Conservation (phyloP, 2,797 vertebrate genomes). For the Chelon auratus region DNA sequence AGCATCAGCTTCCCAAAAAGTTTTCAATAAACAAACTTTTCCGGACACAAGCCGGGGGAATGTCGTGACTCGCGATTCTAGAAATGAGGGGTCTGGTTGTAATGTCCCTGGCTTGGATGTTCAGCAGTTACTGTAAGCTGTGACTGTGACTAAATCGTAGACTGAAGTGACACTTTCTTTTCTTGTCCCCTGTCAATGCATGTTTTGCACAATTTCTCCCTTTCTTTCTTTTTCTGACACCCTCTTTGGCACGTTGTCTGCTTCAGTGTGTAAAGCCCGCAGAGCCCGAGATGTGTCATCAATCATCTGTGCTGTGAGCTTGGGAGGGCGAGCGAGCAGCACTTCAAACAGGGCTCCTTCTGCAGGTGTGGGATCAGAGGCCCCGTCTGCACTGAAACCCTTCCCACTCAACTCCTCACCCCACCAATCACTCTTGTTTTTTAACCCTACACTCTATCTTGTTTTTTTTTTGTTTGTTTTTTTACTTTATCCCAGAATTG, state of each 20-base stretch:
- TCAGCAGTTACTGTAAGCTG: conserved; percentile 69
- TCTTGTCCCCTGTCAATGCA: conserved; percentile 65
- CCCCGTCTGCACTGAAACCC: conserved; percentile 28
- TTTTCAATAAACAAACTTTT: conserved; percentile 46
- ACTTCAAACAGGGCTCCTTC: conserved; percentile 64
- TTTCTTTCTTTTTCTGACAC: conserved; percentile 55
- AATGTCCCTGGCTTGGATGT: conserved; percentile 65
- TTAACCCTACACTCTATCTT: conserved; percentile 4
- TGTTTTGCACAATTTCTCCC: conserved; percentile 64
- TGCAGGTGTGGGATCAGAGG: conserved; percentile 75
- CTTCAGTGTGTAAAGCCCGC: conserved; percentile 53
- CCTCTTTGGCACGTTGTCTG: conserved; percentile 54
- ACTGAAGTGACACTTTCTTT: conserved; percentile 75
- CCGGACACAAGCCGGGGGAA: conserved; percentile 28
- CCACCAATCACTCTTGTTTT: conserved; percentile 12
- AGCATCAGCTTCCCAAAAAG: conserved; percentile 19
- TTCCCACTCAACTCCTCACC: conserved; percentile 45
- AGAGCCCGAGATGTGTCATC: conserved; percentile 72
- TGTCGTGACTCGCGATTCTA: conserved; percentile 62
- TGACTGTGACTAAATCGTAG: conserved; percentile 72
- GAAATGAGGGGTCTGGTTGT: conserved; percentile 46
- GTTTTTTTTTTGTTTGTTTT: conserved; percentile 13
- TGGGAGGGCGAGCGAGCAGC: conserved; percentile 33
- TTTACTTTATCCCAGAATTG: conserved; percentile 14
- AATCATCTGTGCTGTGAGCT: conserved; percentile 79